Base-by-base conservation (phyloP, 2,888 invertebrate species). In the Thereva nobilitata region DNA sequence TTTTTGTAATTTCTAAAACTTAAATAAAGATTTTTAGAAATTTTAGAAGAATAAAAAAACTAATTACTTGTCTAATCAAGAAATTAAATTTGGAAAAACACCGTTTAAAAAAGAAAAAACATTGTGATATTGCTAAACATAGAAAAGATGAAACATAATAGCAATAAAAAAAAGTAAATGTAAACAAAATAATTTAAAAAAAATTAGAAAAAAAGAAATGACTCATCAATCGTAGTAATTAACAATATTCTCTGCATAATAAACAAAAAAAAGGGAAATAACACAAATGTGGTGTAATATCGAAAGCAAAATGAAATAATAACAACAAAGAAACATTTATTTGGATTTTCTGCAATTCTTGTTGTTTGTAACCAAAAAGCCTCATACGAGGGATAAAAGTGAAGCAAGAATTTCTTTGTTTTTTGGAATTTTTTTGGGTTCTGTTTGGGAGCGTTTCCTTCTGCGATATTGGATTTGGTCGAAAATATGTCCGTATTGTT, bases 81-180 rank as follows among this genome's bases (percentile, higher is more conserved):
- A 38, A 35, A 35, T 52, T 52, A 38, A 35, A 35, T 52, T 52
- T 12, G 7, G 6, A 34, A 7, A 52, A 35, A 40, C 40, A 49
- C 40, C 37, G 37, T 59, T 59, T 59, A 12, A 42, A 37, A 47
- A 8, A 59, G 10, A 47, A 47, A 45, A 38, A 8, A 6, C 56
- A 42, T 47, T 59, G 59, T 59, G 59, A 59, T 59, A 59, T 59
- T 59, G 59, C 59, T 59, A 59, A 59, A 59, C 7, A 38, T 59
- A 59, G 35, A 42, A 3, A 38, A 59, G 23, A 23, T 23, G 23
- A 59, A 59, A 37, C 59, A 59, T 59, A 23, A 23, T 23, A 59
- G 59, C 59, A 59, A 59, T 59, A 59, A 59, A 45, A 47, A 44
- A 45, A 44, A 8, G 12, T 59, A 47, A 59, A 59, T 59, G 23